phyloP scores from a whole-genome alignment of 2,113 vertebrate genomes.

The Rhinolophus sinicus region DNA sequence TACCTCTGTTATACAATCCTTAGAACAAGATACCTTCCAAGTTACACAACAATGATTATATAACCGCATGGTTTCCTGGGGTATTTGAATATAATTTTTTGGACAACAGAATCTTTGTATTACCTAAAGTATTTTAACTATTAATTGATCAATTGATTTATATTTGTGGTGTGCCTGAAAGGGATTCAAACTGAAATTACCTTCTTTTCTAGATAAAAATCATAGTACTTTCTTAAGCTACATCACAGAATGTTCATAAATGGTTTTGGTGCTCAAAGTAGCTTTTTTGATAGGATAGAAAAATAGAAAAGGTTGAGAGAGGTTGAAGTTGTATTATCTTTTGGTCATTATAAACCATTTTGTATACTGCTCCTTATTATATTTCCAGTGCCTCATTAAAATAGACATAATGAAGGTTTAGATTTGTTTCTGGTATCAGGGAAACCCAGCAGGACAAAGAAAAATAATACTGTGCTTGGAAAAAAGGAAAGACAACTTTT shows the following conservation, averaged over 20 bases:
- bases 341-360: background rate
- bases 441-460: background rate
- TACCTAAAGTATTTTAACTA: background rate
- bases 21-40: background rate
- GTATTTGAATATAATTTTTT: background rate
- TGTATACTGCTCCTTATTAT: background rate
- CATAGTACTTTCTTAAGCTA: background rate
- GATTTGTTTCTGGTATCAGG: background rate
- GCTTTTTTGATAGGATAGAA: rapidly evolving
- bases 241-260: background rate
- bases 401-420: background rate
- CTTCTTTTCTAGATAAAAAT: background rate
- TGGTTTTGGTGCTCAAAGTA: background rate
- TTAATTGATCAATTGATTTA: background rate
- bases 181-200: background rate
- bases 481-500: background rate
- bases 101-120: background rate
- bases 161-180: background rate
- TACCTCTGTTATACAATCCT: background rate
- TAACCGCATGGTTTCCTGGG: background rate
- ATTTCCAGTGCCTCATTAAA: background rate
- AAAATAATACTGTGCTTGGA: background rate
- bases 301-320: background rate
- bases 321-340: background rate
- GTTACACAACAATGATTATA: background rate